A percentile compares a stretch with the other conserved stretches of the same genome.
Evolutionary conservation across 2,888 invertebrate genomes (phyloP).

Genomic region (Drosophila maculinotata): DNA sequence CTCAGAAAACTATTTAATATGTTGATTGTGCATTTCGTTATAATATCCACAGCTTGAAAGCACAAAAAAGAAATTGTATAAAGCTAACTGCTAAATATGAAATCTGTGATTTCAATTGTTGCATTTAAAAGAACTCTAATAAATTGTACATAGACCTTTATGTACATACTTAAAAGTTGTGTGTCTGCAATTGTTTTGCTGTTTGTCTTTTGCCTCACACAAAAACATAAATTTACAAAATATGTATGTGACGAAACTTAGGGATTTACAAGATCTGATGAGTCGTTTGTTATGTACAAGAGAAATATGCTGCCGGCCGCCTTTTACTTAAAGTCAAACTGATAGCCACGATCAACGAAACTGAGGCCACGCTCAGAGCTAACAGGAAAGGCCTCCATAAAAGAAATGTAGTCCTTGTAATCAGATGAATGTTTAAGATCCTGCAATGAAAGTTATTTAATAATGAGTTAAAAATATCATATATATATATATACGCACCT

Average conservation of each 20-base stretch:
- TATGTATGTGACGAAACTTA: constrained; percentile 17
- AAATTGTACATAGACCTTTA: constrained; percentile 27
- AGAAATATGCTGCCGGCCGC: constrained; percentile 5
- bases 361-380: constrained; percentile 78
- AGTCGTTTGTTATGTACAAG: constrained; percentile 39
- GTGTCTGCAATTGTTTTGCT: constrained; percentile 8
- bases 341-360: constrained; percentile 79
- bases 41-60: too few species aligned
- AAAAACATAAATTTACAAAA: constrained; percentile 36
- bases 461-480: not conserved
- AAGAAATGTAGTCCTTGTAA: constrained; percentile 59
- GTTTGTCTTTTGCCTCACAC: constrained; percentile 27
- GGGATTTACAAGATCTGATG: constrained; percentile 29
- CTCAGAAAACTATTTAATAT: too few species aligned
- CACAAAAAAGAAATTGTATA: too few species aligned
- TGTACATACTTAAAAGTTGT: constrained; percentile 30
- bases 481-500: constrained; percentile 26
- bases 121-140: constrained; percentile 31
- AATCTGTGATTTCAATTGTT: constrained; percentile 4
- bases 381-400: constrained; percentile 72
- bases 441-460: constrained; percentile 43
- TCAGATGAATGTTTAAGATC: constrained; percentile 61
- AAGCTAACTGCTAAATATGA: not conserved
- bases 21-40: too few species aligned
- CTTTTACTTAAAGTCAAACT: constrained; percentile 75